Evolutionary conservation across 2,888 invertebrate genomes (phyloP).

Genomic region (Polymixis lichenea): DNA sequence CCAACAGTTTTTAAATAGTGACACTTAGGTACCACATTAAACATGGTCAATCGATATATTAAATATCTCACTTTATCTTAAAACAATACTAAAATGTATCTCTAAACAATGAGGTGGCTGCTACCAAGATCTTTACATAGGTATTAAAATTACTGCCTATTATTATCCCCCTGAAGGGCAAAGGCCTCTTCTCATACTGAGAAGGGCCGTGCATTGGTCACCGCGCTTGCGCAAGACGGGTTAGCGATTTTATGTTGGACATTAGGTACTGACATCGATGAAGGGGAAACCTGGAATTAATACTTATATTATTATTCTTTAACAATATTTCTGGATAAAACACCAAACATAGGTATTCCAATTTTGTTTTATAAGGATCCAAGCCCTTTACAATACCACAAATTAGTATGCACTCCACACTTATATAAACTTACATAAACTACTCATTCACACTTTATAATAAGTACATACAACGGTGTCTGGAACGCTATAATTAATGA

Average conservation of each 20-base stretch:
- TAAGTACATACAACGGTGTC: slow-evolving; percentile 48
- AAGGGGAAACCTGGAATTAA: too few relatives aligned
- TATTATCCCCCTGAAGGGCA: too few relatives aligned
- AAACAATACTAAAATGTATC: background rate
- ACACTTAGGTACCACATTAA: background rate
- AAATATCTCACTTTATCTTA: background rate
- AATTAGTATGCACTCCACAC: slow-evolving; percentile 18
- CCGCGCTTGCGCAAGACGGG: too few relatives aligned
- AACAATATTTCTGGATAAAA: background rate
- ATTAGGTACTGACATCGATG: too few relatives aligned
- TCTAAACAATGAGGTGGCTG: background rate
- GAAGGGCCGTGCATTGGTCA: too few relatives aligned
- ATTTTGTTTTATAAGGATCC: background rate
- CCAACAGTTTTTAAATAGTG: background rate
- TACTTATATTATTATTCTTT: too few relatives aligned
- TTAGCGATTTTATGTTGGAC: too few relatives aligned
- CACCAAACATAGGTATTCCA: background rate
- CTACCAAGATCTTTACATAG: background rate
- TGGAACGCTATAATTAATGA: slow-evolving; percentile 73
- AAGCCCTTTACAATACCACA: background rate
- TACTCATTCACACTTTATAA: slow-evolving; percentile 31
- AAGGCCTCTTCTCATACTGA: too few relatives aligned
- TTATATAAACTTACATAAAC: slow-evolving; percentile 22
- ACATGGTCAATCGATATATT: background rate
- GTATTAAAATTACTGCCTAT: too few relatives aligned